phyloP scores from a whole-genome alignment of 2,797 vertebrate species.

The Iguana delicatissima region DNA sequence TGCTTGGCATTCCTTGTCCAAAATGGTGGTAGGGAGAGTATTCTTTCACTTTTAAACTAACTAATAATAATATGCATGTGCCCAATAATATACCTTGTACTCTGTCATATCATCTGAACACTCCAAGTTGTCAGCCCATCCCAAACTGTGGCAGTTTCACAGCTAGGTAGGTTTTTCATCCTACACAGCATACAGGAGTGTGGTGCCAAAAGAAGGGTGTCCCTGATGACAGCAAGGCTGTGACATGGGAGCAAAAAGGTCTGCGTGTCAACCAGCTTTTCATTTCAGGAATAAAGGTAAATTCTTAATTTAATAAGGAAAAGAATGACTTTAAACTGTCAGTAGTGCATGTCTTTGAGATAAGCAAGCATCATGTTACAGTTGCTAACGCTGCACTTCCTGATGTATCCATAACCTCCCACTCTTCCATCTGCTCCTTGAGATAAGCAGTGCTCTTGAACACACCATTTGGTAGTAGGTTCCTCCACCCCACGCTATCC shows the following conservation, averaged over 20 bases:
- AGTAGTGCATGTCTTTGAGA: background rate
- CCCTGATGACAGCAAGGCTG: background rate
- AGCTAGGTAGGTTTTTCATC: background rate
- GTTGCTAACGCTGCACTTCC: background rate
- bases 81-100: background rate
- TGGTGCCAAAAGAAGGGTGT: background rate
- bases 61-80: background rate
- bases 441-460: background rate
- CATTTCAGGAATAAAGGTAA: background rate
- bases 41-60: background rate
- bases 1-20: no score
- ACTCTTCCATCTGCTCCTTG: slow-evolving; percentile 2
- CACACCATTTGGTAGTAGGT: slow-evolving; percentile 4
- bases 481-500: background rate
- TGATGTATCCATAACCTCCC: background rate
- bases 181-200: background rate
- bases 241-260: background rate
- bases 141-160: background rate
- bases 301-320: background rate
- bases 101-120: no score
- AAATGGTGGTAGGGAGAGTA: background rate
- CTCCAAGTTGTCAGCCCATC: background rate
- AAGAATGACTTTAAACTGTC: background rate
- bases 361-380: background rate
- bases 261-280: background rate